A percentile compares a stretch with the other conserved stretches of the same genome.
phyloP scores from a whole-genome alignment of 2,888 invertebrate genomes.

The Ceratothoa steindachneri region DNA sequence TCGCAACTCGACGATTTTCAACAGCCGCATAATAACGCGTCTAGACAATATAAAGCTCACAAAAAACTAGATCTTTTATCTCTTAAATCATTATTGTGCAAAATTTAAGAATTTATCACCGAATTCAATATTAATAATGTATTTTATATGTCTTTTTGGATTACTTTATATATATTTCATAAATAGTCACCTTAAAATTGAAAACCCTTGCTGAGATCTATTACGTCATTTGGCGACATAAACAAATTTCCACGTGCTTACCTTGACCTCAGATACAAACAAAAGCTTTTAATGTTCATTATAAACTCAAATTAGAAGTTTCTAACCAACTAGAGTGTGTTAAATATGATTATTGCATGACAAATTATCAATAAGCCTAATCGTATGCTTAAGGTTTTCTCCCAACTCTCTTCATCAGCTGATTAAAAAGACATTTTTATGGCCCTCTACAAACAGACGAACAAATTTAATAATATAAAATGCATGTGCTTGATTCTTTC shows the following conservation, averaged over 20 bases:
- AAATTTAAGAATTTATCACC: neutral
- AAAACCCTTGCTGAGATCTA: slow-evolving; percentile 7
- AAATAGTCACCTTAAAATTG: neutral
- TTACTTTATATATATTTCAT: neutral
- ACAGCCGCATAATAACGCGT: slow-evolving; percentile 44
- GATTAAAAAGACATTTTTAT: neutral
- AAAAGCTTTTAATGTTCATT: neutral
- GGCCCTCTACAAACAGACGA: neutral
- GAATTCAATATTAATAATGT: neutral
- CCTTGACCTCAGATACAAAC: slow-evolving; percentile 22
- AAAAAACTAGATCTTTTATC: slow-evolving; percentile 27
- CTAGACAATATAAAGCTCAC: slow-evolving; percentile 39
- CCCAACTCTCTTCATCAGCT: neutral
- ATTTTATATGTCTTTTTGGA: neutral
- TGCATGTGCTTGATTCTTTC: neutral
- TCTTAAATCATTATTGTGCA: neutral
- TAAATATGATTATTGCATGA: too few relatives aligned
- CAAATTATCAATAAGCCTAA: too few relatives aligned
- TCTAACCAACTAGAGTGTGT: too few relatives aligned
- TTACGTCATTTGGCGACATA: slow-evolving; percentile 46
- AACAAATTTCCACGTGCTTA: slow-evolving; percentile 46
- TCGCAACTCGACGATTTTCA: slow-evolving; percentile 32
- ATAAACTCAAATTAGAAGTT: neutral
- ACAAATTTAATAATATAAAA: neutral
- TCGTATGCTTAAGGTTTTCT: too few relatives aligned